These are phyloP conservation scores for Campoletis raptor DNA, from an alignment of 2,888 invertebrate species.

Conservation along the genomic window DNA sequence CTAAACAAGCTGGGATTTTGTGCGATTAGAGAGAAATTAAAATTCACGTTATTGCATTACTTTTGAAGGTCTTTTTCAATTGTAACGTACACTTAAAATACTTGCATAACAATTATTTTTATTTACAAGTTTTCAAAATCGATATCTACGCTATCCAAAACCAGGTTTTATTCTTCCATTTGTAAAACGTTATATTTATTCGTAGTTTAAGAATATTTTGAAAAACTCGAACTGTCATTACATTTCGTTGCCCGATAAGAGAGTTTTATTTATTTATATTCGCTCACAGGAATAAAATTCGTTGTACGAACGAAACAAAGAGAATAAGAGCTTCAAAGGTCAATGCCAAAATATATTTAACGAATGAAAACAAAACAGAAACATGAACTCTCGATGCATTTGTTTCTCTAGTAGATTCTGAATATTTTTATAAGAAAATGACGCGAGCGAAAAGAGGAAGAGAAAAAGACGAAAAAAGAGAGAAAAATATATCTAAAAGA, in stretches of 20 bases:
- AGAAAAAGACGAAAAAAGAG: constrained; percentile 7
- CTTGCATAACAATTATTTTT: neutral
- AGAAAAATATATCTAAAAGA: constrained; percentile 13
- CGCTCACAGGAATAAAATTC: neutral
- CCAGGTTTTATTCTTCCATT: neutral
- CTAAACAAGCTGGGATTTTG: neutral
- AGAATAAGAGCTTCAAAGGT: constrained; percentile 10
- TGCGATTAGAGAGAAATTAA: neutral
- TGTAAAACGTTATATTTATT: neutral
- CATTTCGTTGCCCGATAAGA: neutral
- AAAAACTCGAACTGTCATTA: neutral
- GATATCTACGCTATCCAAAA: neutral
- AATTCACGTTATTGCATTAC: neutral
- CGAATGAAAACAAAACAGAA: constrained; percentile 19
- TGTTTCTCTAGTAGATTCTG: constrained; percentile 63
- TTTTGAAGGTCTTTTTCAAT: neutral
- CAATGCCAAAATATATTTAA: constrained; percentile 23
- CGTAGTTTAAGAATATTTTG: neutral
- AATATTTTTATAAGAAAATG: constrained; percentile 59
- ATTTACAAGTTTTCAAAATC: neutral
- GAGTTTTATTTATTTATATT: neutral
- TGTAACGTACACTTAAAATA: neutral
- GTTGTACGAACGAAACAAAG: neutral
- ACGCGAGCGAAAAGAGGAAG: constrained; percentile 34
- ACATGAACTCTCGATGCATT: constrained; percentile 44